Evolutionary conservation across 2,888 invertebrate genomes (phyloP).

Genomic region (Pristionchus maxplancki): DNA sequence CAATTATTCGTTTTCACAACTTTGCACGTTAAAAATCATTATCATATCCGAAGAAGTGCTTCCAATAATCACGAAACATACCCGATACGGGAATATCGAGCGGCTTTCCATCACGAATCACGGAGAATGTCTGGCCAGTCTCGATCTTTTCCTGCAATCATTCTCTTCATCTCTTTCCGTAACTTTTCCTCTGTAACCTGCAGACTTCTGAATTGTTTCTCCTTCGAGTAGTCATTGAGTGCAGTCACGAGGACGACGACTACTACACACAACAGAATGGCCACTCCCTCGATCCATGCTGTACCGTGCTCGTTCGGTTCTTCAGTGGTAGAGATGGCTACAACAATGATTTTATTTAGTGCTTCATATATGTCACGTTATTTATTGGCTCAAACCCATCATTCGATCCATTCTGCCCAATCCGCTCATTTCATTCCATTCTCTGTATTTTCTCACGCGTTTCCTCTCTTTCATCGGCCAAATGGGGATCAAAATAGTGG

Average conservation of each 20-base stretch:
- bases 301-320: slow-evolving; percentile 78
- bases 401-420: slow-evolving; percentile 63
- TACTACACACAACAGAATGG: slow-evolving; percentile 80
- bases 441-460: neutral
- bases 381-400: slow-evolving; percentile 52
- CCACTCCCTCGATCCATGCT: slow-evolving; percentile 81
- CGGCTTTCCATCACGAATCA: slow-evolving; percentile 92
- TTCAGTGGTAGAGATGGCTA: neutral
- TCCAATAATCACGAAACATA: slow-evolving; percentile 84
- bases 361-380: neutral
- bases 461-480: slow-evolving; percentile 14
- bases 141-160: slow-evolving; percentile 84
- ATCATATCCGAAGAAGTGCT: slow-evolving; percentile 91
- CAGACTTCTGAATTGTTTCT: slow-evolving; percentile 80
- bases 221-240: slow-evolving; percentile 81
- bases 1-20: neutral
- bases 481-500: neutral
- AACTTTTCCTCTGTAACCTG: neutral
- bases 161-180: neutral
- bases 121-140: slow-evolving; percentile 98
- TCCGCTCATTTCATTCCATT: neutral
- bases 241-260: slow-evolving; percentile 82
- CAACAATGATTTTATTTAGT: neutral
- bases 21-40: slow-evolving; percentile 60
- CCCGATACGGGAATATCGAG: slow-evolving; percentile 86